Conservation (phyloP, 1,140 invertebrate genomes). For the Triops cancriformis region DNA sequence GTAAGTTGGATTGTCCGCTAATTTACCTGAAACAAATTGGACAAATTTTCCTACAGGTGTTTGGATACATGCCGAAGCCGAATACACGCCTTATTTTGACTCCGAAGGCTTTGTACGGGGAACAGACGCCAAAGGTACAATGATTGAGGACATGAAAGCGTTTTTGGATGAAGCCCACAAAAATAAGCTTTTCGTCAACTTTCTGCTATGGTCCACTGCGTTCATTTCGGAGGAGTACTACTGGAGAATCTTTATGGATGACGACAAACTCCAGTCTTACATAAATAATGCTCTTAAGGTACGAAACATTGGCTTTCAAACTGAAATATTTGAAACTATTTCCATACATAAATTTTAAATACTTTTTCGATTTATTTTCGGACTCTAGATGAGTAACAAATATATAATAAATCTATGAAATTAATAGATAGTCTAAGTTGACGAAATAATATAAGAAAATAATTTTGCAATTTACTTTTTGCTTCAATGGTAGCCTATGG, state of each 20-base stretch:
- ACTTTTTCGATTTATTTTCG: no score
- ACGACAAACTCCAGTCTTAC: constrained; percentile 40
- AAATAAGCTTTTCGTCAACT: constrained; percentile 39
- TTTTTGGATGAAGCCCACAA: constrained; percentile 34
- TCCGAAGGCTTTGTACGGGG: constrained; percentile 31
- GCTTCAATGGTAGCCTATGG: no score
- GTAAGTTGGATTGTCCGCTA: not conserved
- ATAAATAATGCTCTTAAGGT: constrained; percentile 40
- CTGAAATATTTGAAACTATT: no score
- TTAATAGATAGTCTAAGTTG: not conserved
- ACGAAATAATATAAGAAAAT: no score
- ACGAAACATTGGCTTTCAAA: no score
- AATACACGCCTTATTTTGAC: constrained; percentile 35
- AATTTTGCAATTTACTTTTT: no score
- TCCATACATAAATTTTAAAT: no score
- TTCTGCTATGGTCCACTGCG: constrained; percentile 42
- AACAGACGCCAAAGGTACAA: constrained; percentile 29
- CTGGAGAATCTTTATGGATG: constrained; percentile 35
- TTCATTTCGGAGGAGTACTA: constrained; percentile 28
- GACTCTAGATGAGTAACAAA: no score
- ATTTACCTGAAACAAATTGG: not conserved
- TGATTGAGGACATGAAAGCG: constrained; percentile 31
- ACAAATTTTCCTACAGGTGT: constrained; percentile 34
- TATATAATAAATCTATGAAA: not conserved
- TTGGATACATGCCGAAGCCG: constrained; percentile 42